These are phyloP conservation scores for Apotomis capreana DNA, from an alignment of 2,888 invertebrate species.

Conservation along the genomic window DNA sequence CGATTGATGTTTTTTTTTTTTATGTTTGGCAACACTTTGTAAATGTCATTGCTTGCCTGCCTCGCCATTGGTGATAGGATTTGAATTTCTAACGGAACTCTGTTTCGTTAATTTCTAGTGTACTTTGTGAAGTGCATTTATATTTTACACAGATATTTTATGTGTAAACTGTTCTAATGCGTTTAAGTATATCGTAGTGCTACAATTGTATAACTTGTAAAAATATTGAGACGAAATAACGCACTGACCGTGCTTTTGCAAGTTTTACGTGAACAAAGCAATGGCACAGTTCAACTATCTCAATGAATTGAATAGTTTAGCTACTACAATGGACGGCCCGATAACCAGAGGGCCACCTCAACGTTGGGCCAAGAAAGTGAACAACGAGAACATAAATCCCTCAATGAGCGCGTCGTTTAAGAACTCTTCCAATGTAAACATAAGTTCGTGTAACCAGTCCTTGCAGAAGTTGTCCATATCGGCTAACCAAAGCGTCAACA, in stretches of 20 bases:
- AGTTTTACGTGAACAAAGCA: conserved; percentile 43
- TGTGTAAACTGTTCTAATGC: conserved; percentile 29
- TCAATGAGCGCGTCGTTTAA: conserved; percentile 71
- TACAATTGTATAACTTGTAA: not conserved
- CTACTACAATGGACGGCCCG: conserved; percentile 89
- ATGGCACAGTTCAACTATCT: conserved; percentile 93
- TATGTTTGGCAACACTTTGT: conserved; percentile 8
- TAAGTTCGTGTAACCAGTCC: conserved; percentile 86
- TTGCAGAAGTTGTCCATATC: conserved; percentile 85
- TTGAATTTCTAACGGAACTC: conserved; percentile 51
- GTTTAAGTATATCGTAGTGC: conserved; percentile 20
- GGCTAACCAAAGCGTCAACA: conserved; percentile 82
- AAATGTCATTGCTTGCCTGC: conserved; percentile 25
- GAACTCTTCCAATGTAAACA: conserved; percentile 79
- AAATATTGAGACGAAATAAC: conserved; percentile 3
- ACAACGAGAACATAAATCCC: conserved; percentile 84
- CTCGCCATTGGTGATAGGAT: conserved; percentile 29
- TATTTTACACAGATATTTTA: conserved; percentile 29
- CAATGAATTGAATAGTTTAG: conserved; percentile 90
- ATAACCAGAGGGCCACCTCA: conserved; percentile 90
- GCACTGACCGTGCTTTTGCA: conserved; percentile 22
- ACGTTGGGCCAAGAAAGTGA: conserved; percentile 90
- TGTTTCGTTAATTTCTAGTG: conserved; percentile 39
- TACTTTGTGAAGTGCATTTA: conserved; percentile 29
- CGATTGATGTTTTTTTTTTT: not conserved